Base-by-base conservation (phyloP, 2,888 invertebrate genomes). In the Lomographa bimaculata region DNA sequence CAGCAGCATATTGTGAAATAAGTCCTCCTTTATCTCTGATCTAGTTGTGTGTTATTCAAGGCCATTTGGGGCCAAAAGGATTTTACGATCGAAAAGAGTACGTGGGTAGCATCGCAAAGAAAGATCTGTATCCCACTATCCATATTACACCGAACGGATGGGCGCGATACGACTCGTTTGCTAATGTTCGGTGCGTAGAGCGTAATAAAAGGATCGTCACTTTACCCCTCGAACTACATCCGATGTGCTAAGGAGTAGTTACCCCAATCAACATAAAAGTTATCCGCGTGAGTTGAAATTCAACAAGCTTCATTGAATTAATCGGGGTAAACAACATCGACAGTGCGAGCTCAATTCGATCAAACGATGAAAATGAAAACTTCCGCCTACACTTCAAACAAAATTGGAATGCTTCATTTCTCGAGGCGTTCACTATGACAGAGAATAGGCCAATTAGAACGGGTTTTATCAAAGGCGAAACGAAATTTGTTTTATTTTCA, bases 31-130 rank as follows among this genome's bases (percentile, higher is more conserved):
- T 70, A 65, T 65, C 66, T 62, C 55, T 67, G 69, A 69, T 66
- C 62, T 67, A 71, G 65, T 69, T 59, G 59, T n/a, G n/a, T 64
- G 61, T 60, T 67, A 67, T 57, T 67, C 64, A 67, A 61, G 66
- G 70, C 56, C 57, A 54, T 70, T 64, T 64, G 57, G 60, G 54
- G 66, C 56, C 54, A 61, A 67, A 69, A 62, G 62, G 65, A 66
- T 71, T 71, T 70, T 69, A 71, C 68, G 71, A 71, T 59, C 62
- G 60, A 52, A 49, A 56, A 37, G 50, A 46, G 55, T 62, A 70
- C 70, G 71, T 69, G 70, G 61, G 61, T 40, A 27, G 70, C 61
- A 54, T 70, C 59, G 62, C 51, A 61, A 67, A 48, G 52, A 54
- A 55, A 55, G 57, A 60, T 61, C 57, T 63, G 57, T 59, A 57